Conservation (phyloP, 2,888 invertebrate species). For the Drosophila basisetae region DNA sequence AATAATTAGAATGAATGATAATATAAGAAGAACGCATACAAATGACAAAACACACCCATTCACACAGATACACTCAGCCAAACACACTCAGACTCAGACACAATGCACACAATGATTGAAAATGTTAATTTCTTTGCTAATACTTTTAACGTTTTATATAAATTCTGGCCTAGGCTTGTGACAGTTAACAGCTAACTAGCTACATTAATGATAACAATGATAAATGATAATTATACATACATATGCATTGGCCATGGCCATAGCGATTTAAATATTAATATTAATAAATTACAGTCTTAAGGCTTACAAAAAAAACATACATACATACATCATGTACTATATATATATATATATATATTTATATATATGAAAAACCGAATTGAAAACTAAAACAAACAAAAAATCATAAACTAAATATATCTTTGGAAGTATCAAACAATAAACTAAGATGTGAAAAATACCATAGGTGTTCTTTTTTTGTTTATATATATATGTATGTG, state of each 20-base stretch:
- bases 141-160: conserved; percentile 64
- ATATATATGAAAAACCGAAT: conserved; percentile 40
- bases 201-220: conserved; percentile 38
- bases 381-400: conserved; percentile 53
- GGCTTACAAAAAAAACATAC: conserved; percentile 45
- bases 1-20: conserved; percentile 26
- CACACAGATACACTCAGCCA: conserved; percentile 2
- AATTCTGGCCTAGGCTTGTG: conserved; percentile 67
- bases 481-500: conserved; percentile 6
- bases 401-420: conserved; percentile 70
- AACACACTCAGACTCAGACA: not conserved
- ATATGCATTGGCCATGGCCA: conserved; percentile 39
- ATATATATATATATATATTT: not conserved
- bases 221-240: conserved; percentile 52
- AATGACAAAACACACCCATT: conserved; percentile 11
- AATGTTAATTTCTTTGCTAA: conserved; percentile 60
- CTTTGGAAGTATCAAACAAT: conserved; percentile 78
- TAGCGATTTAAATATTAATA: conserved; percentile 39
- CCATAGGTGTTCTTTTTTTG: conserved; percentile 19
- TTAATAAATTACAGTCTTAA: conserved; percentile 76
- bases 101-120: conserved; percentile 4
- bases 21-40: conserved; percentile 14
- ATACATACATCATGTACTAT: conserved; percentile 14
- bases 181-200: conserved; percentile 52
- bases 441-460: conserved; percentile 57